phyloP scores from a whole-genome alignment of 2,888 invertebrate genomes.

The Pammene fasciana region DNA sequence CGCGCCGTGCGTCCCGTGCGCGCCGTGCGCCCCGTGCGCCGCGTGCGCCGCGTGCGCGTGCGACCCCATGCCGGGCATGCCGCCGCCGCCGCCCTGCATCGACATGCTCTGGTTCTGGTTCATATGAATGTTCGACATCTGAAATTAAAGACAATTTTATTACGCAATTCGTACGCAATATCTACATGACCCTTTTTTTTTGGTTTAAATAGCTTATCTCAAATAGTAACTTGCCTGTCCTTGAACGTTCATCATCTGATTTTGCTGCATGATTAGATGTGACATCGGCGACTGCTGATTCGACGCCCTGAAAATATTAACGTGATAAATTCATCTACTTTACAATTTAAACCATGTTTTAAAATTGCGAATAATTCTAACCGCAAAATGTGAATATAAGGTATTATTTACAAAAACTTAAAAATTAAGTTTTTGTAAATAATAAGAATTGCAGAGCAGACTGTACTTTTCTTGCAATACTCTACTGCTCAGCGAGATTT shows the following conservation, averaged over 20 bases:
- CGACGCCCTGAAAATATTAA: conserved; percentile 62
- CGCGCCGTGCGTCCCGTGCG: conserved; percentile 47
- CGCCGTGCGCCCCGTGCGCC: conserved; percentile 46
- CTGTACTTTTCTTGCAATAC: too few species aligned
- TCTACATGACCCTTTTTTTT: too few species aligned
- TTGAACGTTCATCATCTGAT: conserved; percentile 81
- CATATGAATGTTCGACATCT: conserved; percentile 88
- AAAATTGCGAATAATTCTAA: too few species aligned
- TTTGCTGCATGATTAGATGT: conserved; percentile 80
- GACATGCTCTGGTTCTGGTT: conserved; percentile 87
- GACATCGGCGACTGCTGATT: conserved; percentile 80
- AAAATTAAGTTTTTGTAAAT: too few species aligned
- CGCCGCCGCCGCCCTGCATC: conserved; percentile 66
- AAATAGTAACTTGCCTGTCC: conserved; percentile 68
- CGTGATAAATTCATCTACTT: too few species aligned
- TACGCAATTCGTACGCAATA: not conserved
- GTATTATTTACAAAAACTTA: too few species aligned
- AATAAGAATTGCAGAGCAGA: too few species aligned
- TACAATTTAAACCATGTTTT: too few species aligned
- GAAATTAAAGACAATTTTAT: conserved; percentile 52
- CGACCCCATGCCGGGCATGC: conserved; percentile 51
- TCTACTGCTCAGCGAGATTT: too few species aligned
- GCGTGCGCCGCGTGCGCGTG: conserved; percentile 40
- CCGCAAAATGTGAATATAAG: too few species aligned
- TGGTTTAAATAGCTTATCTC: not conserved